Evolutionary conservation across 2,797 vertebrate species (phyloP).

Genomic region (Glossophaga mutica): DNA sequence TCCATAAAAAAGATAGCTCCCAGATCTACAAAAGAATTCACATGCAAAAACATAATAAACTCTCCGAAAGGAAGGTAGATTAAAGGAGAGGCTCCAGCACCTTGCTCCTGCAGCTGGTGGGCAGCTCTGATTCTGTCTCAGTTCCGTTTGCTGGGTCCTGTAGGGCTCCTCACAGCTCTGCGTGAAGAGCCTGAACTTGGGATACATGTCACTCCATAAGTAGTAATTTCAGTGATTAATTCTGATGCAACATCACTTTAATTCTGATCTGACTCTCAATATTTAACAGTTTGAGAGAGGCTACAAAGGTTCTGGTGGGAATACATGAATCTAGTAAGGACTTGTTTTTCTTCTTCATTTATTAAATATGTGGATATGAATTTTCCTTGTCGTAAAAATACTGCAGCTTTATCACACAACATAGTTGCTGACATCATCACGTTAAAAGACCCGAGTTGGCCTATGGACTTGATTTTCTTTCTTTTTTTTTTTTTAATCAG

Average conservation of each 20-base stretch:
- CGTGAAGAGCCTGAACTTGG: constrained; percentile 84
- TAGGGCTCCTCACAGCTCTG: constrained; percentile 91
- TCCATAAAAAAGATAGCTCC: constrained; percentile 99
- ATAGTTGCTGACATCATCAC: constrained; percentile 81
- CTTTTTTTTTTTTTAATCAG: too few relatives aligned
- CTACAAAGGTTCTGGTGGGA: constrained; percentile 79
- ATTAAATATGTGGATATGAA: constrained; percentile 85
- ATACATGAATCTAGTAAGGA: constrained; percentile 77
- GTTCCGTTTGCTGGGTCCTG: constrained; percentile 88
- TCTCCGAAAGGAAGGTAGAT: constrained; percentile 92
- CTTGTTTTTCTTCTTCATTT: constrained; percentile 68
- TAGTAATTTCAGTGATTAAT: constrained; percentile 88
- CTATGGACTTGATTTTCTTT: constrained; percentile 80
- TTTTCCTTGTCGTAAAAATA: constrained; percentile 85
- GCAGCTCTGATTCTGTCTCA: constrained; percentile 91
- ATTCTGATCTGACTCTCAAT: constrained; percentile 88
- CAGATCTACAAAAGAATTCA: constrained; percentile 93
- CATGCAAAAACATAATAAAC: constrained; percentile 93
- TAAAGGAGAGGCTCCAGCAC: constrained; percentile 92
- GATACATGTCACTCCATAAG: constrained; percentile 83
- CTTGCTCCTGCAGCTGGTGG: constrained; percentile 92
- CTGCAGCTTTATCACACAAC: constrained; percentile 78
- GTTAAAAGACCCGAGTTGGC: constrained; percentile 78
- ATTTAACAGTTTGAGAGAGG: constrained; percentile 83
- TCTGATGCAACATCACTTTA: constrained; percentile 87